phyloP scores from a whole-genome alignment of 2,888 invertebrate species.

The Cremastobaeus sp. region DNA sequence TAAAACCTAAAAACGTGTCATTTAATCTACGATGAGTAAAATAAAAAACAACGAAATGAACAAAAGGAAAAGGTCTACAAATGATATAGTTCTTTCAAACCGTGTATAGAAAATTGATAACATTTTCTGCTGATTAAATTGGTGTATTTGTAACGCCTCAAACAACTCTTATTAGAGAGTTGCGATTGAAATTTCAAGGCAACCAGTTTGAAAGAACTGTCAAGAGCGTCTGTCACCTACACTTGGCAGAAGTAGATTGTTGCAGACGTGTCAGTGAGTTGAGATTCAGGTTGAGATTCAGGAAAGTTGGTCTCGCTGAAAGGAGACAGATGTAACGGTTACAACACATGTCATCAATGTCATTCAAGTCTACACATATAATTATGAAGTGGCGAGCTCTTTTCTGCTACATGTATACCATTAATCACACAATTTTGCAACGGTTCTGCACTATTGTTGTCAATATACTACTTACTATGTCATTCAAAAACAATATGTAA shows the following conservation, averaged over 20 bases:
- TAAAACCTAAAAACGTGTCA: not conserved
- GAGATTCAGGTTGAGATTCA: slow-evolving; percentile 97
- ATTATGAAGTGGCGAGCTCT: slow-evolving; percentile 33
- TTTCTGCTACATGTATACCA: no score
- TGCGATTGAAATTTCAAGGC: not conserved
- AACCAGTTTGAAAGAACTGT: slow-evolving; percentile 67
- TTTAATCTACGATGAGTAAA: slow-evolving; percentile 37
- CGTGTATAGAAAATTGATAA: no score
- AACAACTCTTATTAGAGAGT: not conserved
- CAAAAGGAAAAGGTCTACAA: slow-evolving; percentile 53
- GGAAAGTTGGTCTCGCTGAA: slow-evolving; percentile 98
- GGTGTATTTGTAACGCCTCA: not conserved
- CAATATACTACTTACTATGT: no score
- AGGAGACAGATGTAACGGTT: slow-evolving; percentile 70
- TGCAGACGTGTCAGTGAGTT: slow-evolving; percentile 91
- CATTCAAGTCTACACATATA: slow-evolving; percentile 49
- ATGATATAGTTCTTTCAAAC: slow-evolving; percentile 51
- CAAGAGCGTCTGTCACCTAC: slow-evolving; percentile 83
- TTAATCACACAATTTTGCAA: no score
- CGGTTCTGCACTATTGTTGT: no score
- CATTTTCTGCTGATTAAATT: no score
- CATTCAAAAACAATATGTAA: no score
- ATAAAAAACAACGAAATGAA: slow-evolving; percentile 49
- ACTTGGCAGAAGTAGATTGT: slow-evolving; percentile 88
- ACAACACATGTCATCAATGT: slow-evolving; percentile 55